A percentile compares a stretch with the other conserved stretches of the same genome.
phyloP scores from a whole-genome alignment of 2,113 vertebrate species.

The Apteryx owenii region DNA sequence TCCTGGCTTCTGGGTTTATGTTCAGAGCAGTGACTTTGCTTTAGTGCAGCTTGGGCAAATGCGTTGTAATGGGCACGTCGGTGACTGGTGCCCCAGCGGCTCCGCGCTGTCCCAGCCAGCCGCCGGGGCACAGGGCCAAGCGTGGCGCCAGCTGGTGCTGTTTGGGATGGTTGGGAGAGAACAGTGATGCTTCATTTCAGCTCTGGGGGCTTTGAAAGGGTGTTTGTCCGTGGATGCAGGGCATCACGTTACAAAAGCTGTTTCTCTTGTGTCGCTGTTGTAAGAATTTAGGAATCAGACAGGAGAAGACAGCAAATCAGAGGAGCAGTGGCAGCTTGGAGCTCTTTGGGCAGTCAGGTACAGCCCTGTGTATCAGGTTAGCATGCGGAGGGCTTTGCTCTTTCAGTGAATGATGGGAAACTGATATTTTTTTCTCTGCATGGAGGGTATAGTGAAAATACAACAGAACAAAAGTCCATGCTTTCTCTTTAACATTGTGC shows the following conservation, averaged over 20 bases:
- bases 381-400: background rate
- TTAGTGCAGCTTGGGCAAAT: background rate
- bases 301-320: background rate
- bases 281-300: rapidly evolving
- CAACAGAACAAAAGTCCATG: background rate
- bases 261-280: background rate
- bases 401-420: background rate
- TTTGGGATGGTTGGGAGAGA: background rate
- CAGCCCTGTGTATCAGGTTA: background rate
- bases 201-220: background rate
- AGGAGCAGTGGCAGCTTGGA: background rate
- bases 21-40: background rate
- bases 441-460: background rate
- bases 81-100: background rate
- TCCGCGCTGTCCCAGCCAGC: background rate
- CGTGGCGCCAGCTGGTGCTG: background rate
- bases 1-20: background rate
- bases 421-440: rapidly evolving
- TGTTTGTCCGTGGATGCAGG: background rate
- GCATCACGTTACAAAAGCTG: background rate
- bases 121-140: background rate
- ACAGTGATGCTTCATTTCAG: background rate
- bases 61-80: background rate
- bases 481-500: background rate
- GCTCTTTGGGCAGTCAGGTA: background rate